phyloP scores from a whole-genome alignment of 1,140 invertebrate genomes.

The Physella acuta region DNA sequence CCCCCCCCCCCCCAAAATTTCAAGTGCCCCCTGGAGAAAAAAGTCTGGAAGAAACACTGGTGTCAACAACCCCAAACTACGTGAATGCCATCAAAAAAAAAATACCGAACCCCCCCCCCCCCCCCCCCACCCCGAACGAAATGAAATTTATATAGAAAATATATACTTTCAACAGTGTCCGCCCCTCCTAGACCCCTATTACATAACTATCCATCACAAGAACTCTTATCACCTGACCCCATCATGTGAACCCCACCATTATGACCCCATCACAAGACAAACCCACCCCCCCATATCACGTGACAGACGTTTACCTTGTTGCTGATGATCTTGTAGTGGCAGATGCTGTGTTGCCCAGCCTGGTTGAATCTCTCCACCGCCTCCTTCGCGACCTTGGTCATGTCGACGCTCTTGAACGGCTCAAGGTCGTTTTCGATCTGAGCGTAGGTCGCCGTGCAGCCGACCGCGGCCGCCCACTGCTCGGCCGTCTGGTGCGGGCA shows the following conservation, averaged over 20 bases:
- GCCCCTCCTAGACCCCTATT: not conserved
- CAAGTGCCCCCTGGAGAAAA: no score
- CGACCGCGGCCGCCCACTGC: slow-evolving; percentile 70
- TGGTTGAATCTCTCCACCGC: slow-evolving; percentile 71
- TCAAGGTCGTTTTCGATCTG: slow-evolving; percentile 79
- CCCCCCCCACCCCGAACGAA: no score
- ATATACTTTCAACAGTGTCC: no score
- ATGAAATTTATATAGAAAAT: no score
- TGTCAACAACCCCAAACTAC: not conserved
- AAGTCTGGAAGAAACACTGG: no score
- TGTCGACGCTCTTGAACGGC: slow-evolving; percentile 73
- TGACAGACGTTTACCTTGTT: slow-evolving; percentile 68
- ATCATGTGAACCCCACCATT: not conserved
- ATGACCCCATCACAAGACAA: not conserved
- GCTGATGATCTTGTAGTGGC: slow-evolving; percentile 84
- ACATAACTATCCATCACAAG: not conserved
- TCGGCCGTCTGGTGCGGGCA: slow-evolving; percentile 72
- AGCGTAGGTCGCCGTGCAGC: slow-evolving; percentile 69
- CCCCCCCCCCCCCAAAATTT: no score
- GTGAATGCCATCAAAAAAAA: not conserved
- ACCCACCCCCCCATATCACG: not conserved
- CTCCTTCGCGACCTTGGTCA: slow-evolving; percentile 69
- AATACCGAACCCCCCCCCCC: no score
- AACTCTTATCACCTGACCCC: not conserved
- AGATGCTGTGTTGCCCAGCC: slow-evolving; percentile 79